Percentiles rank a stretch among this genome's conserved stretches.
Evolutionary conservation across 2,797 vertebrate species (phyloP).

Genomic region (Acipenser oxyrinchus): DNA sequence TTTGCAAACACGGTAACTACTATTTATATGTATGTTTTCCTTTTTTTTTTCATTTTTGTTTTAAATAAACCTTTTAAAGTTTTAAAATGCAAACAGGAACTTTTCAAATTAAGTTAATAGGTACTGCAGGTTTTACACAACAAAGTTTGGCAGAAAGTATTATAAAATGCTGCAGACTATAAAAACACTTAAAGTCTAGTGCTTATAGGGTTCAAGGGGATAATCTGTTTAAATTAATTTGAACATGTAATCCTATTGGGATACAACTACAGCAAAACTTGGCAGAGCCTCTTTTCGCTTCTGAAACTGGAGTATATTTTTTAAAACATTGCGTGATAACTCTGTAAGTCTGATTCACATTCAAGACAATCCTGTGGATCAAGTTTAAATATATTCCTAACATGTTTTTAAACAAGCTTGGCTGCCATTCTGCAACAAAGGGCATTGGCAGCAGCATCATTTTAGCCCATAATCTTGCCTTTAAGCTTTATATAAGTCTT

Average conservation of each 20-base stretch:
- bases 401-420: constrained; percentile 45
- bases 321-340: constrained; percentile 58
- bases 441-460: constrained; percentile 40
- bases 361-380: constrained; percentile 50
- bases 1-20: not conserved
- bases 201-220: constrained; percentile 40
- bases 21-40: too few species aligned
- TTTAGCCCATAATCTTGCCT: constrained; percentile 41
- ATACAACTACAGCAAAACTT: constrained; percentile 49
- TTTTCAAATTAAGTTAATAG: constrained; percentile 40
- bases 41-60: too few species aligned
- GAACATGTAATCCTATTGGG: constrained; percentile 53
- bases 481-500: constrained; percentile 34
- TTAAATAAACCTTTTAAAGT: not conserved
- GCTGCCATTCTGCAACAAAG: constrained; percentile 47
- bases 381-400: constrained; percentile 53
- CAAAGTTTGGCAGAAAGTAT: constrained; percentile 41
- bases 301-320: constrained; percentile 46
- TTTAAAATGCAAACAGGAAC: constrained; percentile 17
- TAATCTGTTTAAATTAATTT: constrained; percentile 58
- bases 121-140: constrained; percentile 38
- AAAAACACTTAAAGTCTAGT: constrained; percentile 46
- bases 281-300: constrained; percentile 46
- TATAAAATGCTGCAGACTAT: constrained; percentile 41
- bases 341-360: constrained; percentile 50